These are phyloP conservation scores for Nebria salina DNA, from an alignment of 2,888 invertebrate genomes.

Conservation along the genomic window DNA sequence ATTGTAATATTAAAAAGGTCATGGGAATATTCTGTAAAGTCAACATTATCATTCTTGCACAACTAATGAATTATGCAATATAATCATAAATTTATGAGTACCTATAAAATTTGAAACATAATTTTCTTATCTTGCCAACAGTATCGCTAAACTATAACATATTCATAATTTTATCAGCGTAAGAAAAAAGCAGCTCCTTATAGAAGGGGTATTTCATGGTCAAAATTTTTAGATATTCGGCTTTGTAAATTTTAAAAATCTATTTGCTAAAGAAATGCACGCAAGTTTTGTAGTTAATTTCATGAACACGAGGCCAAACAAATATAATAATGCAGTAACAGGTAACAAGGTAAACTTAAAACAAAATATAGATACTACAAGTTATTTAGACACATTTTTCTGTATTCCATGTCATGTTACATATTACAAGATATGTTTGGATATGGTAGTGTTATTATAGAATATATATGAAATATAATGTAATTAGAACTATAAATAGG, in stretches of 20 bases:
- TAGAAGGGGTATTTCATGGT: no score
- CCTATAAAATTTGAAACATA: not conserved
- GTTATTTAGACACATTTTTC: slow-evolving; percentile 19
- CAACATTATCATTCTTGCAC: slow-evolving; percentile 34
- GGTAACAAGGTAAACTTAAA: not conserved
- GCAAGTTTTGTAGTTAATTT: no score
- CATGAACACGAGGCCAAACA: not conserved
- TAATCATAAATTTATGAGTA: not conserved
- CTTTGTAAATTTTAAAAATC: no score
- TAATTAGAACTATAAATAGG: slow-evolving; percentile 33
- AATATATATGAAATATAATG: slow-evolving; percentile 45
- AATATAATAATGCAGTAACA: not conserved
- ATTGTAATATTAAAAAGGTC: slow-evolving; percentile 30
- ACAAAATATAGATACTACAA: not conserved
- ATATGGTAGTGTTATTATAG: slow-evolving; percentile 49
- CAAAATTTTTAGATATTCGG: no score
- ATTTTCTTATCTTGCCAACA: not conserved
- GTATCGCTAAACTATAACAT: no score
- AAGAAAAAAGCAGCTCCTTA: no score
- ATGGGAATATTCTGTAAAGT: slow-evolving; percentile 28
- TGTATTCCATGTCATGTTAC: slow-evolving; percentile 45
- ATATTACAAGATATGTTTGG: slow-evolving; percentile 53
- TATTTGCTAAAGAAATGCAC: no score
- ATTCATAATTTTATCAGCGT: no score
- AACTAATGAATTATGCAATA: slow-evolving; percentile 38